These are phyloP conservation scores for Euclidia mi DNA, from an alignment of 2,888 invertebrate genomes.

Conservation along the genomic window DNA sequence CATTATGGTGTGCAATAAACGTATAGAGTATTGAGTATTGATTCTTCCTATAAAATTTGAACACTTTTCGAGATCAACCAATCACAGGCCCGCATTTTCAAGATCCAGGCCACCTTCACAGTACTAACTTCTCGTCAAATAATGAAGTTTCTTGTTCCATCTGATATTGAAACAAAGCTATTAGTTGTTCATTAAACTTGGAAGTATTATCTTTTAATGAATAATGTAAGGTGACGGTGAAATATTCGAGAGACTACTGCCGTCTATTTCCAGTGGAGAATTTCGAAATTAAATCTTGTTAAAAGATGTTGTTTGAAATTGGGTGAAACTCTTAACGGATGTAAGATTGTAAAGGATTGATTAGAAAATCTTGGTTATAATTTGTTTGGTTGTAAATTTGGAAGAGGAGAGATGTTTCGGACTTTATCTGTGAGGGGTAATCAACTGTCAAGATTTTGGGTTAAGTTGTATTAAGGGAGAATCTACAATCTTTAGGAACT, in stretches of 20 bases:
- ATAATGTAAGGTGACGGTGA: constrained; percentile 1
- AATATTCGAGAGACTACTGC: not conserved
- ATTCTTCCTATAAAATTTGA: no score
- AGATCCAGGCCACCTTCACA: not conserved
- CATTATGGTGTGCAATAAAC: no score
- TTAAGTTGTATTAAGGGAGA: no score
- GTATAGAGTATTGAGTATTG: no score
- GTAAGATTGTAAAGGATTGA: not conserved
- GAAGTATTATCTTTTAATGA: constrained; percentile 17
- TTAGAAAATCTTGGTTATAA: not conserved
- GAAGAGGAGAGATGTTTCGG: no score
- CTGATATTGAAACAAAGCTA: constrained; percentile 27
- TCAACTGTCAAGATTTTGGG: no score
- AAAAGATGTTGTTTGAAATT: constrained; percentile 1
- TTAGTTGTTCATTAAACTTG: constrained; percentile 25
- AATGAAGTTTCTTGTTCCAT: constrained; percentile 29
- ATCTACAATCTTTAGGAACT: no score
- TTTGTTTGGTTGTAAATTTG: no score
- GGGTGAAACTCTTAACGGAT: not conserved
- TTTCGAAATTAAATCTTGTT: constrained; percentile 3
- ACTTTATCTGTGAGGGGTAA: no score
- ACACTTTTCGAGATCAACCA: no score
- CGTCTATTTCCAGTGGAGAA: not conserved
- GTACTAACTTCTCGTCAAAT: not conserved
- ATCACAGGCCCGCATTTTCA: no score